Evolutionary conservation across 2,797 vertebrate genomes (phyloP), one percentile per base, ranked within the genome.

Genomic region (Kryptopterus vitreolus): DNA sequence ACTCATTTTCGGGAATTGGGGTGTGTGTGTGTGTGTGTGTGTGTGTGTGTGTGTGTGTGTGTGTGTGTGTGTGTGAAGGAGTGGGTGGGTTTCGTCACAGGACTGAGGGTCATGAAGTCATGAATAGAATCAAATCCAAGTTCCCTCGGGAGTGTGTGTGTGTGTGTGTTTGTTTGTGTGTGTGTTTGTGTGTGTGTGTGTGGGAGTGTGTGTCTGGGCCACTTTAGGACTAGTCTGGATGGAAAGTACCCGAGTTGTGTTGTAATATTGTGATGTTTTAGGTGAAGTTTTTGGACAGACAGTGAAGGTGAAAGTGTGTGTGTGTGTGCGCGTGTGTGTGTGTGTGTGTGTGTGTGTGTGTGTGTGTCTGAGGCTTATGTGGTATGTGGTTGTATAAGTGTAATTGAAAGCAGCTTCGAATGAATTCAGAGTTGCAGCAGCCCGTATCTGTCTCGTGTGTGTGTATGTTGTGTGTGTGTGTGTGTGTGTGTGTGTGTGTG

Each of bases 1-100:
- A 89, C 88, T 86, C 85, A 85, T 88, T 91, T 89, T 85, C 90
- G 91, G 92, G 93, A 94, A 93, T 77, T 31, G 86, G 57, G 62
- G 16, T 81, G 82, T 80, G 61, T 55, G 24, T 24, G 73, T 59
- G 81, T n/a, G 73, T 70, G 61, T 80, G 18, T 61, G 24, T 71
- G 57, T 74, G 26, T 81, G 50, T 75, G 18, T 74, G 18, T 77
- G 18, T 66, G n/a, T 76, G 74, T 85, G 80, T 84, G 79, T 82
- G 79, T 84, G 79, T 81, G 61, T 63, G 73, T 31, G 76, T 58
- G 43, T 70, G n/a, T 46, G n/a, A 31, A 66, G 82, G 80, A 83
- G 79, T 84, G 79, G 83, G 79, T 81, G 68, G 84, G 61, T 81
- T 84, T 70, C 74, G 59, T 85, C 81, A 85, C 52, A 69, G 26